phyloP scores from a whole-genome alignment of 2,888 invertebrate species.

The Pristionchus arcanus region DNA sequence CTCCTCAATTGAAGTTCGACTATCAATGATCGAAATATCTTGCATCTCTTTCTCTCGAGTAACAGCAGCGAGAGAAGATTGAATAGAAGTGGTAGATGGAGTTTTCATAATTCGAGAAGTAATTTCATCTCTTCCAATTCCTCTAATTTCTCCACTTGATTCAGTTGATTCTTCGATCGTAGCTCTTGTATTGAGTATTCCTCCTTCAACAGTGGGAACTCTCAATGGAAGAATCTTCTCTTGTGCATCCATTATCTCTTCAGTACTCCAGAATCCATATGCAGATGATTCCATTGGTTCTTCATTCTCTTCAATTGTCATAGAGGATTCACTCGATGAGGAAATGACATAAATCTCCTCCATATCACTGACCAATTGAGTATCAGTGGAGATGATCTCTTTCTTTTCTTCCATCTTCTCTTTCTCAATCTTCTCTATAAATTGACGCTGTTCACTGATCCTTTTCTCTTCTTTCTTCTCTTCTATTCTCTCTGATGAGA shows the following conservation, averaged over 20 bases:
- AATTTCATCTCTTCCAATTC: not conserved
- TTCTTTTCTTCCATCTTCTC: not conserved
- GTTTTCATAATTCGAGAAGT: not conserved
- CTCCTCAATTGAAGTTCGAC: not conserved
- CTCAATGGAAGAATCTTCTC: conserved; percentile 12
- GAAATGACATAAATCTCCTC: not conserved
- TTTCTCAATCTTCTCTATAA: too few species aligned
- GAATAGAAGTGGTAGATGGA: not conserved
- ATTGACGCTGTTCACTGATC: too few species aligned
- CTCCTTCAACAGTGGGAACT: not conserved
- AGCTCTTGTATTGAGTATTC: not conserved
- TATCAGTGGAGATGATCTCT: not conserved
- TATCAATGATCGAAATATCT: not conserved
- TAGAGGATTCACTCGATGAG: too few species aligned
- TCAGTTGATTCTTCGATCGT: not conserved
- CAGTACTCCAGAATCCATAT: conserved; percentile 61
- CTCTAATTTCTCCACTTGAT: not conserved
- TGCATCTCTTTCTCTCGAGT: not conserved
- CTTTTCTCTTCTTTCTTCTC: conserved; percentile 16
- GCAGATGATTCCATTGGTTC: conserved; percentile 40
- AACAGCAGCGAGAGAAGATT: not conserved
- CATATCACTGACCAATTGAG: not conserved
- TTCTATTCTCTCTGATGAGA: not conserved
- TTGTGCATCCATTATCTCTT: conserved; percentile 38
- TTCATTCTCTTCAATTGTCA: not conserved